Conservation (phyloP, 2,888 invertebrate species). For the Oxycera nigricornis region DNA sequence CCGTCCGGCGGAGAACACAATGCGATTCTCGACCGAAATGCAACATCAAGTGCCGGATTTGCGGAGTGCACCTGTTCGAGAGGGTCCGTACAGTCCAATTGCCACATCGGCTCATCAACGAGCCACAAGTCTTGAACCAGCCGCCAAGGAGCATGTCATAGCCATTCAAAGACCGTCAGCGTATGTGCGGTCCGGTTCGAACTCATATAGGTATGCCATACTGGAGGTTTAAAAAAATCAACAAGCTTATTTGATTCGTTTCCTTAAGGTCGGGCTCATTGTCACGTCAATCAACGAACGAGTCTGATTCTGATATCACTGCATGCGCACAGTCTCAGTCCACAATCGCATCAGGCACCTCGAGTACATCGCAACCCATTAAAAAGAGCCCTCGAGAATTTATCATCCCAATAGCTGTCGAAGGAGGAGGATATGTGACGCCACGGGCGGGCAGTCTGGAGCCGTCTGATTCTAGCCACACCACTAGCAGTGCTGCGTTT, state of each 20-base stretch:
- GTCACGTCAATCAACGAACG: slow-evolving; percentile 72
- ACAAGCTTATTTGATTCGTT: neutral
- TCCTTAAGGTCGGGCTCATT: slow-evolving; percentile 55
- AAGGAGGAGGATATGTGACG: slow-evolving; percentile 81
- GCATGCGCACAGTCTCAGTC: slow-evolving; percentile 62
- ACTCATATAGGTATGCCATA: slow-evolving; percentile 53
- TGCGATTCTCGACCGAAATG: slow-evolving; percentile 69
- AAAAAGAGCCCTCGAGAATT: slow-evolving; percentile 89
- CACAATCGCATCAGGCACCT: slow-evolving; percentile 50
- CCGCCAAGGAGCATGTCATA: slow-evolving; percentile 71
- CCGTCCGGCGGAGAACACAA: slow-evolving; percentile 57
- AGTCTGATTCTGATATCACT: slow-evolving; percentile 74
- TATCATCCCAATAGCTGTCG: slow-evolving; percentile 92
- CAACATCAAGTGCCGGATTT: slow-evolving; percentile 65
- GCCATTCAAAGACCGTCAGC: slow-evolving; percentile 67
- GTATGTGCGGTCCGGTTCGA: slow-evolving; percentile 58
- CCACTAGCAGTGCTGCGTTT: slow-evolving; percentile 64
- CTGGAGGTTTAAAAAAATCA: neutral
- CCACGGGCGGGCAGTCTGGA: slow-evolving; percentile 75
- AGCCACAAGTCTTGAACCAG: slow-evolving; percentile 67
- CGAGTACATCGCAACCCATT: slow-evolving; percentile 67
- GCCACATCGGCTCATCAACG: slow-evolving; percentile 58
- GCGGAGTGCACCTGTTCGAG: slow-evolving; percentile 61
- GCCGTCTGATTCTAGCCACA: slow-evolving; percentile 71
- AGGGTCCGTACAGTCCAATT: slow-evolving; percentile 58